phyloP scores from a whole-genome alignment of 2,797 vertebrate genomes.

The Tragelaphus eurycerus region DNA sequence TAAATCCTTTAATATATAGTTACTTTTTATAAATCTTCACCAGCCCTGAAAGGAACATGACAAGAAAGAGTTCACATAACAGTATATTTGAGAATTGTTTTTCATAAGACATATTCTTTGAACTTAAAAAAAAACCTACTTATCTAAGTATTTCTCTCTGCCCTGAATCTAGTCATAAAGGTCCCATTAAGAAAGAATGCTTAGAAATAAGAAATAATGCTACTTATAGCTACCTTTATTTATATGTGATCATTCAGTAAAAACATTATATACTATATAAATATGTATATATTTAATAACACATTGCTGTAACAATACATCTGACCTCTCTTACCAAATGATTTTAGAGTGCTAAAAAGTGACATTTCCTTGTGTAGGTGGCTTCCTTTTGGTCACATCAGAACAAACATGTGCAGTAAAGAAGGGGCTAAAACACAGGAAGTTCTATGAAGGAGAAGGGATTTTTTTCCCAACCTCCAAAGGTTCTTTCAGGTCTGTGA shows the following conservation, averaged over 20 bases:
- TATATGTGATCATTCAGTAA: neutral
- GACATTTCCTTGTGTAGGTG: neutral
- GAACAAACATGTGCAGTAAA: neutral
- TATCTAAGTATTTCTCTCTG: constrained; percentile 24
- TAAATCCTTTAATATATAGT: neutral
- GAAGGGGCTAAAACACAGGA: neutral
- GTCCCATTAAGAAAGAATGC: neutral
- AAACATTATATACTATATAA: neutral
- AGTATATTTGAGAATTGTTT: constrained; percentile 8
- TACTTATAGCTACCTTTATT: neutral
- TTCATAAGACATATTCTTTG: neutral
- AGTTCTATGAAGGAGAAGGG: neutral
- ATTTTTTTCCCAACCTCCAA: neutral
- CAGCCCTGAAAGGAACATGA: neutral
- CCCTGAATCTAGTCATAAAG: neutral
- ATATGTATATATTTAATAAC: neutral
- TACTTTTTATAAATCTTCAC: neutral
- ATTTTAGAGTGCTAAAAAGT: neutral
- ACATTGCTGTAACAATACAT: neutral
- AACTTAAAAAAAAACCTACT: neutral
- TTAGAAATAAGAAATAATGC: neutral
- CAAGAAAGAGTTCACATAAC: neutral
- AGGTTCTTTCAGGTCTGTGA: neutral
- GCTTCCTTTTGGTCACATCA: neutral
- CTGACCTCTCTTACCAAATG: neutral